phyloP scores from a whole-genome alignment of 2,797 vertebrate genomes.

The Sarcophilus harrisii region DNA sequence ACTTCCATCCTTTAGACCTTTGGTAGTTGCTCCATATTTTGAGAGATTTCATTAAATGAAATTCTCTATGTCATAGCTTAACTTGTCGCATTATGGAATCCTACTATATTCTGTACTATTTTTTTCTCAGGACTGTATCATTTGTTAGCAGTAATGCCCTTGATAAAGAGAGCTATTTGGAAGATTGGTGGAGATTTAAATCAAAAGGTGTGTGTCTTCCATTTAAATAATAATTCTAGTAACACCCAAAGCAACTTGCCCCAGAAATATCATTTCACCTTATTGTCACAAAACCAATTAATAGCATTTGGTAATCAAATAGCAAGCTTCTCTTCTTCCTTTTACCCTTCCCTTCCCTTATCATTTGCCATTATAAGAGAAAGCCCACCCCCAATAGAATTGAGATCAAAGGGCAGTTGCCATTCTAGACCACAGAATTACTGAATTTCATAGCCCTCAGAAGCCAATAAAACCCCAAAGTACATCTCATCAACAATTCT shows the following conservation, averaged over 20 bases:
- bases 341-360: not conserved
- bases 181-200: not conserved
- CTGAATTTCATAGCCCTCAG: not conserved
- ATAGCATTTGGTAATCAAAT: not conserved
- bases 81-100: not conserved
- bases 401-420: not conserved
- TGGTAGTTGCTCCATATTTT: conserved; percentile 19
- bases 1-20: conserved; percentile 20
- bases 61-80: not conserved
- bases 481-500: not conserved
- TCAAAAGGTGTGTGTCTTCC: not conserved
- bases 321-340: not conserved
- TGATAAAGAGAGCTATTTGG: not conserved
- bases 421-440: not conserved
- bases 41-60: conserved; percentile 3
- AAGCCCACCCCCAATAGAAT: not conserved
- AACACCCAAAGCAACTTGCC: not conserved
- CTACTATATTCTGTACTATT: not conserved
- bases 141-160: not conserved
- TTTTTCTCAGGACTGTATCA: not conserved
- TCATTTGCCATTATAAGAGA: not conserved
- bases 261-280: not conserved
- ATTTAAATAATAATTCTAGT: not conserved
- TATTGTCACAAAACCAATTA: not conserved
- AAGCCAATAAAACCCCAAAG: not conserved